These are phyloP conservation scores for Cantharis lateralis DNA, from an alignment of 2,888 invertebrate species.

Conservation along the genomic window DNA sequence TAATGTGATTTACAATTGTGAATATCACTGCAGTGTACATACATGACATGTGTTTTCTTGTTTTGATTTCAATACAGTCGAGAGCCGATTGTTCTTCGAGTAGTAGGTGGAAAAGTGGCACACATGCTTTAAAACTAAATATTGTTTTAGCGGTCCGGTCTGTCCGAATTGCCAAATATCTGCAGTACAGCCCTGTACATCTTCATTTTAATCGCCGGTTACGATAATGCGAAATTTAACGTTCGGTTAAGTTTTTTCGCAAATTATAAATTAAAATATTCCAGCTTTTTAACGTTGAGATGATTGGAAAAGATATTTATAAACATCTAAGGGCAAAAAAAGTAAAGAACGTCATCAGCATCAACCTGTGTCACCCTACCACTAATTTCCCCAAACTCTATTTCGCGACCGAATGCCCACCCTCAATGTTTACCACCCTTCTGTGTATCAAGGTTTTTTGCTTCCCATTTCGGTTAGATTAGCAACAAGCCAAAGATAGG, in stretches of 20 bases:
- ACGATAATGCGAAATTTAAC: too few relatives aligned
- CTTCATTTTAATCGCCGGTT: not conserved
- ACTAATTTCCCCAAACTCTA: constrained; percentile 55
- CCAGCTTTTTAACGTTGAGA: not conserved
- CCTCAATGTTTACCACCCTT: constrained; percentile 38
- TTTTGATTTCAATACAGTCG: constrained; percentile 20
- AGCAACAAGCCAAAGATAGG: constrained; percentile 31
- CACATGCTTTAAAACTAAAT: not conserved
- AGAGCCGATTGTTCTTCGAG: constrained; percentile 15
- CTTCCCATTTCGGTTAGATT: constrained; percentile 51
- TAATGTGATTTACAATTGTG: constrained; percentile 31
- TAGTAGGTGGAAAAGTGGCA: not conserved
- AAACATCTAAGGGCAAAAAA: not conserved
- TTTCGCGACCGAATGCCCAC: constrained; percentile 53
- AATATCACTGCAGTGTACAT: constrained; percentile 27
- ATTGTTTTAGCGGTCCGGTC: not conserved
- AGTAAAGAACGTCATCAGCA: constrained; percentile 7
- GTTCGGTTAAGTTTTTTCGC: not conserved
- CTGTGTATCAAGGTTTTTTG: constrained; percentile 42
- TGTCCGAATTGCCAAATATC: too few relatives aligned
- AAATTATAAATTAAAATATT: not conserved
- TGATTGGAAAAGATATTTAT: not conserved
- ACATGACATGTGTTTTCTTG: constrained; percentile 28
- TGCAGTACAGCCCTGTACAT: not conserved
- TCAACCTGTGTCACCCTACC: constrained; percentile 29